Evolutionary conservation across 1,140 invertebrate genomes (phyloP).

Genomic region (Caenorhabditis elegans): DNA sequence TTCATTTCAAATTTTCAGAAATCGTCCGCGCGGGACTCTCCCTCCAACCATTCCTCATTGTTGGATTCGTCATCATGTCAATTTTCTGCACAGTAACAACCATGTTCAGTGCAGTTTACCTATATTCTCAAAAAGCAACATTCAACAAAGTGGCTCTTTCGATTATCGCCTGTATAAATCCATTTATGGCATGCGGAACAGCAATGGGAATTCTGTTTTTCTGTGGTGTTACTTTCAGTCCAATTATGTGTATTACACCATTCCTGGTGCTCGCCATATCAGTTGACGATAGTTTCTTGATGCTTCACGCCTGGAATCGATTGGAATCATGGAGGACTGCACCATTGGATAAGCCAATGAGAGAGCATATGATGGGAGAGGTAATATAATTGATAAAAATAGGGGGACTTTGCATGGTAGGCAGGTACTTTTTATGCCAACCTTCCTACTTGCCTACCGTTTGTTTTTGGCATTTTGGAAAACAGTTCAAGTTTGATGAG

Average conservation of each 20-base stretch:
- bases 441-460: no score
- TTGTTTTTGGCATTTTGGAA: no score
- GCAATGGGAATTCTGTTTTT: slow-evolving; percentile 59
- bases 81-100: slow-evolving; percentile 49
- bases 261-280: slow-evolving; percentile 60
- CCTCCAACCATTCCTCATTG: slow-evolving; percentile 49
- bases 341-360: slow-evolving; percentile 41
- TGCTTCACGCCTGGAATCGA: slow-evolving; percentile 44
- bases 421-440: no score
- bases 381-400: slow-evolving; percentile 31
- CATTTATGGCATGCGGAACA: slow-evolving; percentile 60
- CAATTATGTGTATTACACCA: slow-evolving; percentile 64
- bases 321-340: slow-evolving; percentile 26
- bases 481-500: no score
- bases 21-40: slow-evolving; percentile 50
- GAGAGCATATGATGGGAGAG: slow-evolving; percentile 46
- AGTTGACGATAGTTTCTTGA: slow-evolving; percentile 38
- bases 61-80: slow-evolving; percentile 56
- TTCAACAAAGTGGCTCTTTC: slow-evolving; percentile 56
- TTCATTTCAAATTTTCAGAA: background rate
- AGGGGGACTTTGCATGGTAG: no score
- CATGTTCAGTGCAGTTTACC: slow-evolving; percentile 48
- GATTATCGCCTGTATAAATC: slow-evolving; percentile 52
- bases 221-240: slow-evolving; percentile 54
- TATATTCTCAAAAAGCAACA: slow-evolving; percentile 9